Evolutionary conservation across 1,140 invertebrate genomes (phyloP).

Genomic region (Drosophila bifasciata): DNA sequence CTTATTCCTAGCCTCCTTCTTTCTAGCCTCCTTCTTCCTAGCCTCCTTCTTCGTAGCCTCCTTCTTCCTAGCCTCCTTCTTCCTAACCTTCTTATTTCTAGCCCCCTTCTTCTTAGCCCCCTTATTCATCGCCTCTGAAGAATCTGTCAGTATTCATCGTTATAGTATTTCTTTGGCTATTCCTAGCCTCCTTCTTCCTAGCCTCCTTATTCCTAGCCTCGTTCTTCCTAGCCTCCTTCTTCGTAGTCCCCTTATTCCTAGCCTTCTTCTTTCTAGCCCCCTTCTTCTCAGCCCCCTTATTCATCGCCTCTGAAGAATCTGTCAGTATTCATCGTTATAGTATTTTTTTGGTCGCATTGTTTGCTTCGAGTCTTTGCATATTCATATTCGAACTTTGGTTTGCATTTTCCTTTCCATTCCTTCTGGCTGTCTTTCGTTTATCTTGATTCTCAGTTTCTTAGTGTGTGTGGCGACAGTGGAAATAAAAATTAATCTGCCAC

Average conservation of each 20-base stretch:
- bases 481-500: constrained; percentile 48
- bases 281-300: too few relatives aligned
- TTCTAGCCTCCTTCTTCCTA: too few relatives aligned
- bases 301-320: not conserved
- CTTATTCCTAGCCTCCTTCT: too few relatives aligned
- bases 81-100: too few relatives aligned
- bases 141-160: constrained; percentile 1
- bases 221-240: not conserved
- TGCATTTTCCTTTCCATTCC: not conserved
- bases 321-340: constrained; percentile 3
- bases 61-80: constrained; percentile 1
- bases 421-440: not conserved
- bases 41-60: too few relatives aligned
- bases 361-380: constrained; percentile 30
- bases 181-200: too few relatives aligned
- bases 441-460: constrained; percentile 9
- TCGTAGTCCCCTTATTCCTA: constrained; percentile 6
- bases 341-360: constrained; percentile 24
- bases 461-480: constrained; percentile 10
- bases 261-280: too few relatives aligned
- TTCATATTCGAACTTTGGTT: constrained; percentile 14
- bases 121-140: too few relatives aligned
- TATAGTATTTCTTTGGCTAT: constrained; percentile 1
- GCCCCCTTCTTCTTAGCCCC: too few relatives aligned
- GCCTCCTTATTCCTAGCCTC: not conserved